Evolutionary conservation across 2,888 invertebrate species (phyloP), one percentile per base, ranked within the genome.

Genomic region (Luffia ferchaultella): DNA sequence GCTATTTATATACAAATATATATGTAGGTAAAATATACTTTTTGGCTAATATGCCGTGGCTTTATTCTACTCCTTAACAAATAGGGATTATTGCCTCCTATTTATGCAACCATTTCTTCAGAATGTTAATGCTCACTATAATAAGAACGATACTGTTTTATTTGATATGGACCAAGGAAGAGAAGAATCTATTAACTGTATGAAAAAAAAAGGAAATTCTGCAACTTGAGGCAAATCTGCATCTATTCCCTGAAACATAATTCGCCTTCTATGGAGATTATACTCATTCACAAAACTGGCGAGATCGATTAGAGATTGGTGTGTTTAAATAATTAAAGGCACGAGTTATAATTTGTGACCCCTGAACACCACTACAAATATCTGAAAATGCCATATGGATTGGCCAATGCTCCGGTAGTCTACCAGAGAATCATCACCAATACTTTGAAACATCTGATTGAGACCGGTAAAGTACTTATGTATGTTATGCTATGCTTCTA

Each of bases 1-100:
- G n/a, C 41, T 51, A 49, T 16, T 46, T 49, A 30, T 45, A 47
- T 51, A 54, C n/a, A n/a, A n/a, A n/a, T n/a, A n/a, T n/a, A 48
- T 48, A 52, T 46, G 20, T 48, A 46, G 40, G 15, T 15, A 40
- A 40, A 40, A 40, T 40, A 42, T 15, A 49, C 30, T 16, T 40
- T 40, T 40, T 15, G 7, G 7, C 9, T 15, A 9, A 40, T 40
- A 40, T 40, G 40, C 15, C 40, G 7, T 40, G 40, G 15, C 9
- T 15, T 7, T 9, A 40, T 40, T 9, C 40, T 7, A 15, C 40
- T 15, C 15, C 40, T 9, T 9, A 40, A 15, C 40, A 40, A 40
- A 7, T 15, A 40, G 15, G 40, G 40, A 40, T 40, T 40, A 15
- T 40, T 40, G 40, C 40, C 40, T 9, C 15, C 9, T 40, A 40